Evolutionary conservation across 1,140 invertebrate genomes (phyloP).

Genomic region (Sitophilus oryzae): DNA sequence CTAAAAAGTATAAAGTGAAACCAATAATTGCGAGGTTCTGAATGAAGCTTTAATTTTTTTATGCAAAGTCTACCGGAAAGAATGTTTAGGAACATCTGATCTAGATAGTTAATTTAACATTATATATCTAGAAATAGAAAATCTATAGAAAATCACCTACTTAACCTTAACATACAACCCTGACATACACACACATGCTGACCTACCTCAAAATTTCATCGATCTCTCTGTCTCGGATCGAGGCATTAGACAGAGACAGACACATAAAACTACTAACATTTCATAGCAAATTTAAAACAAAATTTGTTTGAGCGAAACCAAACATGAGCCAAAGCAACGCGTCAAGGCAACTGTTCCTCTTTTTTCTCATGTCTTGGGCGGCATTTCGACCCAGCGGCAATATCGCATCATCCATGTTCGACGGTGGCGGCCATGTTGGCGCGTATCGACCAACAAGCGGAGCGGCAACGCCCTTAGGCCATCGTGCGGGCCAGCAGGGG

Average conservation of each 20-base stretch:
- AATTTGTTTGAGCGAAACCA: conserved; percentile 22
- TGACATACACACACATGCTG: background rate
- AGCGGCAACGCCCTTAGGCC: conserved; percentile 26
- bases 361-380: too few species aligned
- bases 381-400: conserved; percentile 7
- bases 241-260: background rate
- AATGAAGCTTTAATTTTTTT: too few species aligned
- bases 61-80: too few species aligned
- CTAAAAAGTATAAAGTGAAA: too few species aligned
- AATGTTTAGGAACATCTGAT: too few species aligned
- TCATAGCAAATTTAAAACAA: background rate
- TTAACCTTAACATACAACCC: too few species aligned
- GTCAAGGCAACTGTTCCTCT: too few species aligned
- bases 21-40: too few species aligned
- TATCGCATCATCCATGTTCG: conserved; percentile 2
- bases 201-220: background rate
- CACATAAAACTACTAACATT: background rate
- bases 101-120: too few species aligned
- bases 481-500: conserved; percentile 11
- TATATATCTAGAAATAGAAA: too few species aligned
- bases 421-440: conserved; percentile 18
- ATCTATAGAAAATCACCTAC: too few species aligned
- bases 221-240: background rate
- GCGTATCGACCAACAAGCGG: conserved; percentile 26
- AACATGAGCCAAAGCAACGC: too few species aligned